Conservation (phyloP, 1,140 invertebrate species). For the Drosophila auraria region DNA sequence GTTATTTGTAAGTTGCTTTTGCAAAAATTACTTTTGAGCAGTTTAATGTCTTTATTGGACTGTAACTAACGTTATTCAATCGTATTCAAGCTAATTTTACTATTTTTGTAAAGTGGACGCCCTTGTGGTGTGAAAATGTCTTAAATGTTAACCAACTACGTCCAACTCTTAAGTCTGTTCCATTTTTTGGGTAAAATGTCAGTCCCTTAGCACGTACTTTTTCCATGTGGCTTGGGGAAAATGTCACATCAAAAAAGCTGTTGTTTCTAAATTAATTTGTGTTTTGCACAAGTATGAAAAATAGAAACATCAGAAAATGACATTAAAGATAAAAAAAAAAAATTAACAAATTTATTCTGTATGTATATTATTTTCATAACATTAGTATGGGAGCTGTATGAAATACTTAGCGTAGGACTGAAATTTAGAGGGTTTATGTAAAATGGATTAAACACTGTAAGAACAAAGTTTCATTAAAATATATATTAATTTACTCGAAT, state of each 20-base stretch:
- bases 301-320: neutral
- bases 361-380: too few species aligned
- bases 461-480: neutral
- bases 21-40: too few species aligned
- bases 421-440: neutral
- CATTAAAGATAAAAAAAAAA: too few species aligned
- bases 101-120: slow-evolving; percentile 9
- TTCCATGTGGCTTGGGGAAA: slow-evolving; percentile 21
- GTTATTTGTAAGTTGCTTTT: too few species aligned
- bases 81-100: slow-evolving; percentile 13
- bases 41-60: neutral
- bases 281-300: slow-evolving; percentile 15
- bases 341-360: too few species aligned
- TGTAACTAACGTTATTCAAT: slow-evolving; percentile 19
- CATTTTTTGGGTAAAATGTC: slow-evolving; percentile 33
- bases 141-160: slow-evolving; percentile 22
- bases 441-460: neutral
- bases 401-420: neutral
- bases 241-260: slow-evolving; percentile 16
- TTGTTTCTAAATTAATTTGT: slow-evolving; percentile 18
- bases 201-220: slow-evolving; percentile 7
- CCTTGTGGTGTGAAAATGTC: slow-evolving; percentile 19
- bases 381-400: neutral
- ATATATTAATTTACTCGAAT: neutral
- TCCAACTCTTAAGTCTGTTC: slow-evolving; percentile 27